Base-by-base conservation (phyloP, 2,113 vertebrate species). In the Marcusenius ussheri region DNA sequence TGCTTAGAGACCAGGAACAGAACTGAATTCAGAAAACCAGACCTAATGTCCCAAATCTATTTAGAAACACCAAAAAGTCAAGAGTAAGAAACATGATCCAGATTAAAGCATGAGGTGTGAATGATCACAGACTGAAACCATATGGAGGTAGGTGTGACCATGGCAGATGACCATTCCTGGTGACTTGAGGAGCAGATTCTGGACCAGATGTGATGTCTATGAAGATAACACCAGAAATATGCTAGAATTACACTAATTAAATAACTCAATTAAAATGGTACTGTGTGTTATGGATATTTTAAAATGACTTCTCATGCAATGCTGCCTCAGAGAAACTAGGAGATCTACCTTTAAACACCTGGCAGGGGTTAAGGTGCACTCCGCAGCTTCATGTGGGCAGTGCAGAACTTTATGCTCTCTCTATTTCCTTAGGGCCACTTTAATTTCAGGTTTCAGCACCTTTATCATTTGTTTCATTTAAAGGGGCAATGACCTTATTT, bases 381-480 rank as follows among this genome's bases (percentile, higher is more conserved):
- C n/a, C n/a, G 6, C 62, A 80, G 11, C 74, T 17, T 42, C 35
- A 13, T 19, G n/a, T 80, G 74, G 74, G 5, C 35, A 80, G 74
- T 39, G 74, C 74, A 39, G 31, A 80, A 80, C 35, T 42, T 80
- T 42, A 80, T 42, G 15, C 42, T 80, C 70, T 19, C 35, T 39
- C 31, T 80, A 17, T 39, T 80, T 80, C 74, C 74, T 80, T 80
- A 80, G 74, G 74, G 74, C 74, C 74, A 42, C 15, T 80, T 80
- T 80, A 42, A 42, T 35, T 42, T 80, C 74, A 42, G 35, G 31
- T 80, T 80, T 80, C 74, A 80, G 35, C 74, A 80, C 74, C 74
- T 80, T 80, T 80, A 80, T 42, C 74, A 80, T 80, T 80, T 80
- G 74, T 80, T 80, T 80, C 74, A 80, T 80, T 80, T 80, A 80